Base-by-base conservation (phyloP, 2,113 vertebrate genomes). In the Trinectes maculatus region DNA sequence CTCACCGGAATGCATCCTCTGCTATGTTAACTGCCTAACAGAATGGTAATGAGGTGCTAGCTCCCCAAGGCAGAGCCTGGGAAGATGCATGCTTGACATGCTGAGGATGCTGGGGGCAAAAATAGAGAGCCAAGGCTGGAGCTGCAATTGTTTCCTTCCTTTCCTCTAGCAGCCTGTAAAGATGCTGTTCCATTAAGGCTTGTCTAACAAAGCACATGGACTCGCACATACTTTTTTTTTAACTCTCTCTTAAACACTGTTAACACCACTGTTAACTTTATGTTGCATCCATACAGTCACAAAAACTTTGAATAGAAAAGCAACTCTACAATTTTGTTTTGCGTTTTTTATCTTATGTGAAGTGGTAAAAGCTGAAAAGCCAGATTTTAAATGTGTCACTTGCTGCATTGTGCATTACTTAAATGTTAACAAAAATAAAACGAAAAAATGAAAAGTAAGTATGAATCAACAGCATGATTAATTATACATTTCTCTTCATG, bases 1-100 rank as follows among this genome's bases (percentile, higher is more conserved):
- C 51, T 75, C 43, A 0, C 49, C 59, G 19, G 40, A 64, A 67
- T 65, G 71, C 71, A 62, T 67, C 64, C 43, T 4, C 53, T 65
- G 73, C 6, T 48, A 86, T 86, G 85, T 74, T 89, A 87, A 89
- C 84, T 64, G 54, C 28, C 63, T 51, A 47, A 37, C 73, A 87
- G 83, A 88, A 90, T 87, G 83, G 39, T 88, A 90, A 91, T 83
- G 83, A 90, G 86, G 86, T 85, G 89, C 40, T 64, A 85, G 83
- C 64, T 74, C 75, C 57, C 0, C 55, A 46, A 76, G 10, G 63
- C 43, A 9, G 79, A 68, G 71, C 64, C 52, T 49, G n/a, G 48
- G 53, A 43, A 9, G 28, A 44, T 33, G 68, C 82, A 69, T 87
- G 68, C 79, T 70, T 61, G 28, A 51, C 79, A 75, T 82, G 82